Evolutionary conservation across 2,797 vertebrate species (phyloP).

Genomic region (Sardinella longiceps): DNA sequence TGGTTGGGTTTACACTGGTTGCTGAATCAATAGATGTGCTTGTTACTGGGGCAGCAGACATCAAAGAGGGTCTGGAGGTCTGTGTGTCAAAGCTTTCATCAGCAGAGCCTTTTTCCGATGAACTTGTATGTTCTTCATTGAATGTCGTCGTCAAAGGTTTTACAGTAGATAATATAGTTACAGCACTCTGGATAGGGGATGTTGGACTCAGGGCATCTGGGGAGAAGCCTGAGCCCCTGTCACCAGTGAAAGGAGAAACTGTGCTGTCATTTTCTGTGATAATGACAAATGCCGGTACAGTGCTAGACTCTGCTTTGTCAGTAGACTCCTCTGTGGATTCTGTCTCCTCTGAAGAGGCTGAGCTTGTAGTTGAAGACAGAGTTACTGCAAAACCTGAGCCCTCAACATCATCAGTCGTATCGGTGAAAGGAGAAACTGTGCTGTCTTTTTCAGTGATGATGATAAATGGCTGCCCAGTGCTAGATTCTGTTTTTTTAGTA

Average conservation of each 20-base stretch:
- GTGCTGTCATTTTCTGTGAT: background rate
- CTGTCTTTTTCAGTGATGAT: constrained; percentile 45
- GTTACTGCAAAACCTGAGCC: background rate
- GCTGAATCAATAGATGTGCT: background rate
- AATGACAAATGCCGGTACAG: no score
- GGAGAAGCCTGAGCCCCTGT: background rate
- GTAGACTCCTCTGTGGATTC: constrained; percentile 3
- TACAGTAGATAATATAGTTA: background rate
- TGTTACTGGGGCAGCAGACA: background rate
- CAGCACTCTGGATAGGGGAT: background rate
- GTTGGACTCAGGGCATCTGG: background rate
- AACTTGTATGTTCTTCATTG: no score
- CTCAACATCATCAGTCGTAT: background rate
- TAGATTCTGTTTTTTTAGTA: background rate
- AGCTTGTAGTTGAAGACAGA: background rate
- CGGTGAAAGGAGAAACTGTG: constrained; percentile 30
- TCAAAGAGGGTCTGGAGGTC: background rate
- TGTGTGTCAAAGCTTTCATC: background rate
- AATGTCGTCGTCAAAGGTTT: background rate
- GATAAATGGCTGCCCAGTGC: background rate
- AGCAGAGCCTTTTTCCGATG: background rate
- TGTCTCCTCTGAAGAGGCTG: background rate
- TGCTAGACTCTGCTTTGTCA: background rate
- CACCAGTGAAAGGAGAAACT: background rate
- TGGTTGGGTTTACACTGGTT: background rate